A percentile compares a stretch with the other conserved stretches of the same genome.
Evolutionary conservation across 2,888 invertebrate species (phyloP).

Genomic region (Cantharis lateralis): DNA sequence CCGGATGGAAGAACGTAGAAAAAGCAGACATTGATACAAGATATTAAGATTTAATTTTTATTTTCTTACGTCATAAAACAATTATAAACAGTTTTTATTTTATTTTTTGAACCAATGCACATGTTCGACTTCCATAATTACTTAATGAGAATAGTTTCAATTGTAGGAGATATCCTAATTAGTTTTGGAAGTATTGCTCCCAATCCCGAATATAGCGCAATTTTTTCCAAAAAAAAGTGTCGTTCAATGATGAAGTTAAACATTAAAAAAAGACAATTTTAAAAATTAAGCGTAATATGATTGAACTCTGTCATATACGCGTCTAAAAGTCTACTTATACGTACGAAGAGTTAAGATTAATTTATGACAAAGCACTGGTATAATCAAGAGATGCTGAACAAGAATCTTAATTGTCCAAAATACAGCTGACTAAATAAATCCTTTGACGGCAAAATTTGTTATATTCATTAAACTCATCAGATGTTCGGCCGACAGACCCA

Average conservation of each 20-base stretch:
- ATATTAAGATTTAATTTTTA: slow-evolving; percentile 27
- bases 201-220: not conserved
- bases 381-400: slow-evolving; percentile 30
- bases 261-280: not conserved
- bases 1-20: slow-evolving; percentile 32
- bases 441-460: slow-evolving; percentile 47
- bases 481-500: slow-evolving; percentile 21
- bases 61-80: slow-evolving; percentile 28
- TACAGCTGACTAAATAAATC: slow-evolving; percentile 51
- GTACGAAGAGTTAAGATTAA: slow-evolving; percentile 21
- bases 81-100: slow-evolving; percentile 10
- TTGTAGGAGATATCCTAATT: not conserved
- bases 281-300: not conserved
- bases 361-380: slow-evolving; percentile 28
- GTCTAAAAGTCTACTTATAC: slow-evolving; percentile 6
- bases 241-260: not conserved
- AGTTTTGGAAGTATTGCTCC: not conserved
- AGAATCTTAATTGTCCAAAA: slow-evolving; percentile 49
- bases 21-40: slow-evolving; percentile 23
- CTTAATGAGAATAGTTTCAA: not conserved
- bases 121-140: not conserved
- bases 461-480: slow-evolving; percentile 28
- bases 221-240: not conserved
- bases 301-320: not conserved
- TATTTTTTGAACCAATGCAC: slow-evolving; percentile 4